Conservation (phyloP, 2,113 vertebrate genomes). For the Otocyon megalotis region DNA sequence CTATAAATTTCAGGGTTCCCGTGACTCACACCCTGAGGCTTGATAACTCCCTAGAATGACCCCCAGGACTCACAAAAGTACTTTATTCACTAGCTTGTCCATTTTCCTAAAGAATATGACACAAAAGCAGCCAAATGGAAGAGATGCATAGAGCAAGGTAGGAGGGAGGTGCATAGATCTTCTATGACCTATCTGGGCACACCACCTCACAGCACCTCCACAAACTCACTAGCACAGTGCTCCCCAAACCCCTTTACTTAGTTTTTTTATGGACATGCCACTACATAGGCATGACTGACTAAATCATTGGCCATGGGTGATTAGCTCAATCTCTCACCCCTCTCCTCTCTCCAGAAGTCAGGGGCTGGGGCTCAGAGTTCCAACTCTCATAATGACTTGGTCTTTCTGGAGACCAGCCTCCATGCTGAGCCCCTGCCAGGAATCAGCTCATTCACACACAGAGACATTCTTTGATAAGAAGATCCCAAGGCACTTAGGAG, state of each 20-base stretch:
- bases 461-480: neutral
- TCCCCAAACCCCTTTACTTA: neutral
- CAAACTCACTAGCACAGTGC: neutral
- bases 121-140: neutral
- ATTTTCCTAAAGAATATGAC: neutral
- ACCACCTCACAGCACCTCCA: too few species aligned
- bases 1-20: neutral
- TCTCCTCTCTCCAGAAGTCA: neutral
- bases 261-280: neutral
- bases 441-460: neutral
- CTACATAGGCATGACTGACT: neutral
- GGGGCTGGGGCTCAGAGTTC: neutral
- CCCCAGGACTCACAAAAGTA: neutral
- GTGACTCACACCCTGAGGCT: neutral
- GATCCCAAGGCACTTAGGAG: neutral
- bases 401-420: neutral
- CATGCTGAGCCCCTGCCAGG: neutral
- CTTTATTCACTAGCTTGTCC: neutral
- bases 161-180: fast-evolving
- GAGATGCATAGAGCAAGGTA: neutral
- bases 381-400: neutral
- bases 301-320: neutral
- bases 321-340: neutral
- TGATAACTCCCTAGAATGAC: neutral
- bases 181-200: too few species aligned